Conservation (phyloP, 2,888 invertebrate genomes). For the Cactoblastis cactorum region DNA sequence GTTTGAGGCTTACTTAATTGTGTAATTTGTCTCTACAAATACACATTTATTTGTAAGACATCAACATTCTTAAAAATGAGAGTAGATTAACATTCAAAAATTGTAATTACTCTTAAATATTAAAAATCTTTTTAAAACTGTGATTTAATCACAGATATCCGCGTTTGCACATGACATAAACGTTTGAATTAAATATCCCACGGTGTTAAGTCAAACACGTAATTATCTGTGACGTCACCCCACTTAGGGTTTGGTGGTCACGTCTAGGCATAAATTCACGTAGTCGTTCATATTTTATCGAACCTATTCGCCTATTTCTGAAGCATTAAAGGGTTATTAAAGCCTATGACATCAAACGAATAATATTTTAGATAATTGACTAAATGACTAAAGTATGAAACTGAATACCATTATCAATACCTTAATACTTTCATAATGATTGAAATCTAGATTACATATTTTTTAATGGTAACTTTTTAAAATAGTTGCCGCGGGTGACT, state of each 20-base stretch:
- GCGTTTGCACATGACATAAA: neutral
- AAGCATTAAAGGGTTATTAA: neutral
- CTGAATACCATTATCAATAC: too few species aligned
- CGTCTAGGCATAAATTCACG: neutral
- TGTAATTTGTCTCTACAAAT: too few species aligned
- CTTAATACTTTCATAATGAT: too few species aligned
- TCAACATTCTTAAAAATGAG: neutral
- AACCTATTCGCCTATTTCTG: neutral
- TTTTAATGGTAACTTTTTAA: too few species aligned
- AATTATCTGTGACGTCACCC: slow-evolving; percentile 8
- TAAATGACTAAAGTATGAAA: too few species aligned
- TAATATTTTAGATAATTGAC: neutral
- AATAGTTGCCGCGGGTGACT: too few species aligned
- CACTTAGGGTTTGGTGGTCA: neutral
- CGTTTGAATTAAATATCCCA: slow-evolving; percentile 5
- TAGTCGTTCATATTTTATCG: neutral
- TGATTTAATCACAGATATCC: neutral
- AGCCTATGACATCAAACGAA: neutral
- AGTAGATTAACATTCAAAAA: neutral
- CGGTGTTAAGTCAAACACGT: slow-evolving; percentile 1
- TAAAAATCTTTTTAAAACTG: neutral
- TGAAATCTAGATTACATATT: too few species aligned
- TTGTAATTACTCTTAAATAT: too few species aligned
- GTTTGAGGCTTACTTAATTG: too few species aligned
- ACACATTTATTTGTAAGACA: too few species aligned